phyloP scores from a whole-genome alignment of 2,113 vertebrate genomes.

The Nothoprocta pentlandii region DNA sequence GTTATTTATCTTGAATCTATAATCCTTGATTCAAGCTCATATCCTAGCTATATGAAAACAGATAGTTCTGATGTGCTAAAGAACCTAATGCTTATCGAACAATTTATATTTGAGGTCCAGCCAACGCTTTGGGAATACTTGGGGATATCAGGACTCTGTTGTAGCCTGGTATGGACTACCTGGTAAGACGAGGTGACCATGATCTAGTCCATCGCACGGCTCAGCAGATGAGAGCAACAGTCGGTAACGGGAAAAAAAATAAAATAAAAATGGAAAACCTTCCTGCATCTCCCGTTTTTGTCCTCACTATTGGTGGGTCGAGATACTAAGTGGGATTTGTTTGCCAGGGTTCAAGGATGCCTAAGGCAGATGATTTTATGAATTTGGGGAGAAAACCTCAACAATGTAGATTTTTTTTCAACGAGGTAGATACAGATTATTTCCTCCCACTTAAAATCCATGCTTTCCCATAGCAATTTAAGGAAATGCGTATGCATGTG shows the following conservation, averaged over 20 bases:
- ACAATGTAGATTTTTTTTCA: too few relatives aligned
- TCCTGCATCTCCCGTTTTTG: neutral
- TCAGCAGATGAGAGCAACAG: neutral
- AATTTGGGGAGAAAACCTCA: neutral
- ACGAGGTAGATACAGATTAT: too few relatives aligned
- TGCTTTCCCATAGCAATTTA: neutral
- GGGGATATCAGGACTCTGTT: neutral
- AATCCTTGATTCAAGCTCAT: neutral
- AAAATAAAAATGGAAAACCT: neutral
- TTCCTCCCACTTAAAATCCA: slow-evolving; percentile 23
- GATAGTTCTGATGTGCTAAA: neutral
- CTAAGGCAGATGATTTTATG: neutral
- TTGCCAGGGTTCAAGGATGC: neutral
- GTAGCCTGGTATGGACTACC: neutral
- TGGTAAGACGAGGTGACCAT: neutral
- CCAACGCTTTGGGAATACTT: neutral
- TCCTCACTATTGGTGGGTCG: neutral
- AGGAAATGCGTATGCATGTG: neutral
- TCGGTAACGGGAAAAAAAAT: neutral
- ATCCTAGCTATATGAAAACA: neutral
- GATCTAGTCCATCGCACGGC: neutral
- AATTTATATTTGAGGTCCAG: neutral
- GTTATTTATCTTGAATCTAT: neutral
- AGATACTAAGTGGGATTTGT: neutral
- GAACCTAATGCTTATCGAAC: neutral